Evolutionary conservation across 2,113 vertebrate genomes (phyloP).

Genomic region (Mohoua ochrocephala): DNA sequence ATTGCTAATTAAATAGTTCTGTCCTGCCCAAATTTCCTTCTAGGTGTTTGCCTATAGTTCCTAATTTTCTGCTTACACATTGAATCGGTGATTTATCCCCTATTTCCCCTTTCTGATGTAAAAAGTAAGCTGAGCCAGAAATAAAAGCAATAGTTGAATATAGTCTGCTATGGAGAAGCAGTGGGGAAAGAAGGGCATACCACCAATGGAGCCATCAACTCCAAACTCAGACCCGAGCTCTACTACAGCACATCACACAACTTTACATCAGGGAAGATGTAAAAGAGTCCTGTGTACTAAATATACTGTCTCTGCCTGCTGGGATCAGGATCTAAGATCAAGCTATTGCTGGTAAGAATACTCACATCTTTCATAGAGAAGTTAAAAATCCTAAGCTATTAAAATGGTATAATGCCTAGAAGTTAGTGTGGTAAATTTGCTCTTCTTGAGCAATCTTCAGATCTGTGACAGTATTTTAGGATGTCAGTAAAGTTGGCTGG

Average conservation of each 20-base stretch:
- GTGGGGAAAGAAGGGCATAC: fast-evolving
- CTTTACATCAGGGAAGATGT: not conserved
- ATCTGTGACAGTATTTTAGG: not conserved
- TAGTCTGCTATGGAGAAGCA: not conserved
- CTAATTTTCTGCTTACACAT: not conserved
- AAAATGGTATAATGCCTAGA: not conserved
- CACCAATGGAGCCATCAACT: not conserved
- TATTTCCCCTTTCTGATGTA: not conserved
- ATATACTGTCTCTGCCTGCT: not conserved
- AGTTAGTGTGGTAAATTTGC: not conserved
- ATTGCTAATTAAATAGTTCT: not conserved
- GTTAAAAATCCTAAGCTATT: not conserved
- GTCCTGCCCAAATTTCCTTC: not conserved
- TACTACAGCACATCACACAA: not conserved
- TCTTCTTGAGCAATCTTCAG: not conserved
- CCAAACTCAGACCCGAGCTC: not conserved
- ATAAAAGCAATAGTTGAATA: not conserved
- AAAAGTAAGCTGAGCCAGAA: not conserved
- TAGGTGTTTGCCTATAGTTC: not conserved
- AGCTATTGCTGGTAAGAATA: not conserved
- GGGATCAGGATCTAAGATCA: not conserved
- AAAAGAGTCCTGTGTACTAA: not conserved
- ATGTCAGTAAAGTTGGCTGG: not conserved
- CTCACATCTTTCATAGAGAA: not conserved
- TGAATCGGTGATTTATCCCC: not conserved